Base-by-base conservation (phyloP, 2,113 vertebrate genomes). In the Melospiza georgiana region DNA sequence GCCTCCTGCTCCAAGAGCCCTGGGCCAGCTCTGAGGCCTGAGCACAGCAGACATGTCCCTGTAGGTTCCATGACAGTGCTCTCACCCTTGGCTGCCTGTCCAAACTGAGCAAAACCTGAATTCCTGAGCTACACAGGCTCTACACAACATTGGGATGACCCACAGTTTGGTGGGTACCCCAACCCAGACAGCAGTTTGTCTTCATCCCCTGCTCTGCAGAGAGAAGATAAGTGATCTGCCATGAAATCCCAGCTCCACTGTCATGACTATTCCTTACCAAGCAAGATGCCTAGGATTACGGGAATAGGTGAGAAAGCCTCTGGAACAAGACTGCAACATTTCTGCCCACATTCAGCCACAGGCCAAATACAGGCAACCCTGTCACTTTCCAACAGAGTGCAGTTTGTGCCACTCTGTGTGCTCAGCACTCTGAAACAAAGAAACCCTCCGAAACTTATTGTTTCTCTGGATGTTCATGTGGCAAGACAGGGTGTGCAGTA, bases 381-480 rank as follows among this genome's bases (percentile, higher is more conserved):
- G 25, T 6, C 6, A 31, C 20, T 39, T 68, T 65, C 44, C 1
- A 49, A 21, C 13, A 58, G 28, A 68, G 39, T 39, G 27, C 10
- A 66, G 24, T 27, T 55, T 55, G 43, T 65, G 35, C 11, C 31
- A 8, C 14, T 71, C 24, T 20, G 14, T 48, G 66, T 54, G 20
- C n/a, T 73, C 35, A 81, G n/a, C 39, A 39, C 33, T 41, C 46
- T 24, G 48, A 44, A 87, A 81, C 1, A 9, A 13, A 81, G 46
- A 51, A 73, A 57, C 10, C 12, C 31, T n/a, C 8, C 1, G 0
- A 65, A 65, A 59, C 9, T 16, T 17, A 23, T 68, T 4, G 1
- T 69, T 83, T 65, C 24, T 87, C 72, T 79, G 31, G 20, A 46
- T 20, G 5, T 30, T 52, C 48, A 30, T 37, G 59, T 28, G 65